A percentile compares a stretch with the other conserved stretches of the same genome.
phyloP scores from a whole-genome alignment of 2,888 invertebrate species.

The Volucella inanis region DNA sequence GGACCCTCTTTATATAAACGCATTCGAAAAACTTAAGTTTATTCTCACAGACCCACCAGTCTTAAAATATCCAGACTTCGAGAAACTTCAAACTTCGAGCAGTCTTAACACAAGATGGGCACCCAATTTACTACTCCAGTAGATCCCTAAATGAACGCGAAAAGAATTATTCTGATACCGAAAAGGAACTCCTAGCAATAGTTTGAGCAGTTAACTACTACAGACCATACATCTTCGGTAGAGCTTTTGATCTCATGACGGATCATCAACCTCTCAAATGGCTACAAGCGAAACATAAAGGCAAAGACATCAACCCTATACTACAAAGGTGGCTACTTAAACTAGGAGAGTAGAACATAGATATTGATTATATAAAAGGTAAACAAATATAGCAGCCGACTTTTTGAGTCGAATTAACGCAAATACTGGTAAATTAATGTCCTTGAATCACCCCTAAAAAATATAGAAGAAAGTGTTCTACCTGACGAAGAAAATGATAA shows the following conservation, averaged over 20 bases:
- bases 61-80: slow-evolving; percentile 31
- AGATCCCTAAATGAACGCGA: slow-evolving; percentile 27
- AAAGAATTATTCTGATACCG: no score
- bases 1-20: slow-evolving; percentile 9
- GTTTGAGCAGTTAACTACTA: no score
- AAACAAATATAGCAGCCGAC: slow-evolving; percentile 41
- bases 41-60: slow-evolving; percentile 19
- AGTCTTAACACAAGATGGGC: no score
- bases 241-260: no score
- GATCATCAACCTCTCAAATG: background rate
- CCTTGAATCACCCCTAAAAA: background rate
- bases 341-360: slow-evolving; percentile 24
- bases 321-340: slow-evolving; percentile 1
- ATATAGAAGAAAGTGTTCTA: background rate
- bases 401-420: no score
- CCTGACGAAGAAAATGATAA: slow-evolving; percentile 9
- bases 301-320: slow-evolving; percentile 2
- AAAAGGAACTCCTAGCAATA: no score
- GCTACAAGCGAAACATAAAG: background rate
- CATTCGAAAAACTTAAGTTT: slow-evolving; percentile 44
- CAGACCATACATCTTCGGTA: no score
- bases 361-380: slow-evolving; percentile 26
- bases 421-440: slow-evolving; percentile 18
- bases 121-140: slow-evolving; percentile 15
- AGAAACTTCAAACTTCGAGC: slow-evolving; percentile 31